A percentile compares a stretch with the other conserved stretches of the same genome.
Conservation (phyloP, 92 coral and sea anemone genomes). For the Porites divaricata region DNA sequence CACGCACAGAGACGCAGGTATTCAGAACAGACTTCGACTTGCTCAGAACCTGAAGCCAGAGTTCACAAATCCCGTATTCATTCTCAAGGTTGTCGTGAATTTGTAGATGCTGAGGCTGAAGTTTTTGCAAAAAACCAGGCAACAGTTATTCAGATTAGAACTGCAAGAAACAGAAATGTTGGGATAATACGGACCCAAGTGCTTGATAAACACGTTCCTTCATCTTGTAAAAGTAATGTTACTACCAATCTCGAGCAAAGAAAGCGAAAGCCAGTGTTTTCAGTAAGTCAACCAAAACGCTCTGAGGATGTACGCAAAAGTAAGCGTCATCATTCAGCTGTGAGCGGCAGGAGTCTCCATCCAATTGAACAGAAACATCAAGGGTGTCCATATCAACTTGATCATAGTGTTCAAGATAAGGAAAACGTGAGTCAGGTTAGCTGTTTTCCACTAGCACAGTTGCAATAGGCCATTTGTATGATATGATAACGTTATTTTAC, state of each 20-base stretch:
- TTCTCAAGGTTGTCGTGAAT: background rate
- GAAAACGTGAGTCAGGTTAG: slow-evolving; percentile 67
- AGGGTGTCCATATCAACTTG: background rate
- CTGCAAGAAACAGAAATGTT: background rate
- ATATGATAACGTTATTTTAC: too few relatives aligned
- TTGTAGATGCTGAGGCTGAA: slow-evolving; percentile 16
- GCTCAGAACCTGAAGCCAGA: background rate
- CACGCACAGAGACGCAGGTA: slow-evolving; percentile 26
- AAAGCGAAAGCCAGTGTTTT: slow-evolving; percentile 1
- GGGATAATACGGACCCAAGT: background rate
- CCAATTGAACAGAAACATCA: slow-evolving; percentile 13
- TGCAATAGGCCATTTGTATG: too few relatives aligned
- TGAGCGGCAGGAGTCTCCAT: background rate
- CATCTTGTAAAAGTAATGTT: background rate
- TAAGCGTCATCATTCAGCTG: slow-evolving; percentile 18
- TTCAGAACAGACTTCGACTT: slow-evolving; percentile 21
- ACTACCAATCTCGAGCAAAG: background rate
- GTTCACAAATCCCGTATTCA: slow-evolving; percentile 8
- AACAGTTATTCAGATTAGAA: slow-evolving; percentile 5
- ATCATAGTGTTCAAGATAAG: slow-evolving; percentile 33
- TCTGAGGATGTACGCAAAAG: slow-evolving; percentile 1
- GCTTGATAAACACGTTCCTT: too few relatives aligned
- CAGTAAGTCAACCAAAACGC: background rate
- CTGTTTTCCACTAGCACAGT: too few relatives aligned
- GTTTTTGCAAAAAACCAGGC: slow-evolving; percentile 26